Percentiles rank a stretch among this genome's conserved stretches.
Conservation (phyloP, 2,113 vertebrate species). For the Danionella cerebrum region DNA sequence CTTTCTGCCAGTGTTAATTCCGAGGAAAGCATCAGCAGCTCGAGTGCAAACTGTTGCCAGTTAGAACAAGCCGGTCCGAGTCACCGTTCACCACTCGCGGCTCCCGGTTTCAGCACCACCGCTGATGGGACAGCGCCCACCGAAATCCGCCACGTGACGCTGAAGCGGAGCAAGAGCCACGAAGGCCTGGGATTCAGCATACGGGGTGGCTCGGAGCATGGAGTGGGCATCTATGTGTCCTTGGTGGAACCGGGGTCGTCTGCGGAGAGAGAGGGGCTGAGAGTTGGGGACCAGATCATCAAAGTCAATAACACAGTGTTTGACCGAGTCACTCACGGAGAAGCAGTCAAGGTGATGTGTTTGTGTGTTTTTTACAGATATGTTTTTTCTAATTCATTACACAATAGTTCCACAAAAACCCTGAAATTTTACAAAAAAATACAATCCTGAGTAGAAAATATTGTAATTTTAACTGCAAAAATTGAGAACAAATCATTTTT, state of each 20-base stretch:
- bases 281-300: constrained; percentile 86
- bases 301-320: constrained; percentile 79
- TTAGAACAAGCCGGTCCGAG: constrained; percentile 22
- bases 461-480: too few relatives aligned
- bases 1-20: constrained; percentile 40
- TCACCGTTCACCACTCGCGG: not conserved
- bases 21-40: constrained; percentile 33
- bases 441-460: too few relatives aligned
- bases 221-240: constrained; percentile 89
- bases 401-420: too few relatives aligned
- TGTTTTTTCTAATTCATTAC: too few relatives aligned
- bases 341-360: constrained; percentile 82
- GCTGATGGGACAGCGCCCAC: constrained; percentile 45
- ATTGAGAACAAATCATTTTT: too few relatives aligned
- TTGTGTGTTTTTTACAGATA: too few relatives aligned
- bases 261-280: constrained; percentile 81
- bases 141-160: constrained; percentile 73
- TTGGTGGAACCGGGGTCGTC: constrained; percentile 85
- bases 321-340: constrained; percentile 76
- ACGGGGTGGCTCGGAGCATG: constrained; percentile 86
- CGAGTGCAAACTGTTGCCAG: constrained; percentile 26
- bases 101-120: constrained; percentile 44
- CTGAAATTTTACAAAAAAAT: too few relatives aligned
- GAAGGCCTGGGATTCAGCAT: constrained; percentile 93
- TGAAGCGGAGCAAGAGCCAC: constrained; percentile 76